Evolutionary conservation across 2,797 vertebrate species (phyloP).

Genomic region (Naso thynnoides): DNA sequence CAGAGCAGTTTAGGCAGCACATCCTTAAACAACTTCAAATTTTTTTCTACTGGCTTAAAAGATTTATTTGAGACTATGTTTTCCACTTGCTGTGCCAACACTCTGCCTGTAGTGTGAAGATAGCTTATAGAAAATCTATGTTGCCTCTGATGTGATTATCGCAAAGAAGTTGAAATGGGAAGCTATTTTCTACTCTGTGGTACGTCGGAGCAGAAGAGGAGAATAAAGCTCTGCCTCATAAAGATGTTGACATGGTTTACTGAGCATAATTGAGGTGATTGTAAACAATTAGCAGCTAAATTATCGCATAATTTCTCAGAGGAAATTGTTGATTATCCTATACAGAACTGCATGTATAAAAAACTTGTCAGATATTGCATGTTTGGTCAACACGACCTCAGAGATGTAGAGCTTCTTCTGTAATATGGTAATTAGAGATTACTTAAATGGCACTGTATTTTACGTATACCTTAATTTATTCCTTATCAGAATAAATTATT

Average conservation of each 20-base stretch:
- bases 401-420: not conserved
- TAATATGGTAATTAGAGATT: not conserved
- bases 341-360: not conserved
- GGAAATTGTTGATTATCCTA: not conserved
- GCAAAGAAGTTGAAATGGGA: not conserved
- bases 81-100: not conserved
- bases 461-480: not conserved
- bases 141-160: not conserved
- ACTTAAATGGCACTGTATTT: not conserved
- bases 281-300: constrained; percentile 4
- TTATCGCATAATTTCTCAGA: not conserved
- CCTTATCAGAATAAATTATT: too few species aligned
- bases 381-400: not conserved
- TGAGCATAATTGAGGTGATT: not conserved
- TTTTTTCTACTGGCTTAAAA: constrained; percentile 24
- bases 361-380: too few species aligned
- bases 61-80: constrained; percentile 13
- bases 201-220: not conserved
- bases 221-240: not conserved
- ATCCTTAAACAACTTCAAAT: constrained; percentile 21
- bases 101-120: not conserved
- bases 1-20: constrained; percentile 26
- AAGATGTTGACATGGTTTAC: not conserved
- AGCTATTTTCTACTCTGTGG: not conserved
- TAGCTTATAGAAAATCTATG: not conserved